Percentiles rank a stretch among this genome's conserved stretches.
These are phyloP conservation scores for Dryomyza anilis DNA, from an alignment of 2,888 invertebrate genomes.

Conservation along the genomic window DNA sequence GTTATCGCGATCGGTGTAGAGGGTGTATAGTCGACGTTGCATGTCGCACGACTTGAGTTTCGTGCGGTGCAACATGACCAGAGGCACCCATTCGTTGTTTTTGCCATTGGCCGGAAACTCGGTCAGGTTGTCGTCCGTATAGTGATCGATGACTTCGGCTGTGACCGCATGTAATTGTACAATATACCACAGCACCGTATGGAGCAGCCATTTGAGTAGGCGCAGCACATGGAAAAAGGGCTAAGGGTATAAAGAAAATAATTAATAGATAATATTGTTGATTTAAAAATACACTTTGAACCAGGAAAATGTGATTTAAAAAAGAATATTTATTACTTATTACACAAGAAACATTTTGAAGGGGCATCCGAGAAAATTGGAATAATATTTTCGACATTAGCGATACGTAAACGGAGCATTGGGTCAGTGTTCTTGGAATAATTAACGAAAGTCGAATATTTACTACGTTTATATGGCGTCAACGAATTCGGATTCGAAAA, in stretches of 20 bases:
- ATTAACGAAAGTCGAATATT: too few species aligned
- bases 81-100: conserved; percentile 67
- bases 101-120: conserved; percentile 56
- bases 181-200: conserved; percentile 67
- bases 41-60: conserved; percentile 85
- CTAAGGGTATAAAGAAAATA: conserved; percentile 53
- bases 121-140: conserved; percentile 64
- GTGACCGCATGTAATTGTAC: conserved; percentile 64
- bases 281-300: too few species aligned
- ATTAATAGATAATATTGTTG: neutral
- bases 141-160: conserved; percentile 60
- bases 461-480: too few species aligned
- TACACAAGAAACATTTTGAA: too few species aligned
- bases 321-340: too few species aligned
- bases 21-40: conserved; percentile 66
- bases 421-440: too few species aligned
- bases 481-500: too few species aligned
- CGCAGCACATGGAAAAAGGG: conserved; percentile 67
- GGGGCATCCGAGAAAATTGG: too few species aligned
- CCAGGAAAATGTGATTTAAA: too few species aligned
- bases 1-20: conserved; percentile 64
- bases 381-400: too few species aligned
- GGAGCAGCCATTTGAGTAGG: conserved; percentile 66
- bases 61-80: conserved; percentile 75
- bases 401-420: too few species aligned